A percentile compares a stretch with the other conserved stretches of the same genome.
Evolutionary conservation across 2,888 invertebrate species (phyloP).

Genomic region (Odontocerum albicorne): DNA sequence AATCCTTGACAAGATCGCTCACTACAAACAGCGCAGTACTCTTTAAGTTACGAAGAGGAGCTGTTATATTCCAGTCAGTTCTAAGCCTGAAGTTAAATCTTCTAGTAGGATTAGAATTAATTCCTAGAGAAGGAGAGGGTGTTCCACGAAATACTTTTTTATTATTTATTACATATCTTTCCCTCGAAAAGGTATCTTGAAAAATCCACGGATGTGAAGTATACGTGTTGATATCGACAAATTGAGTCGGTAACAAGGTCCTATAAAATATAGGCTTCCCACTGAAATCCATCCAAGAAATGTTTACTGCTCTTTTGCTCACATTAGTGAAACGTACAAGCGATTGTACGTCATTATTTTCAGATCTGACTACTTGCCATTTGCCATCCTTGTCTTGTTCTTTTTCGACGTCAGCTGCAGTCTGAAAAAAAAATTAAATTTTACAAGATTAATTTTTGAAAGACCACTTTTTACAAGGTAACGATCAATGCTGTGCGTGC

Average conservation of each 20-base stretch:
- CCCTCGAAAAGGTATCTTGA: slow-evolving; percentile 67
- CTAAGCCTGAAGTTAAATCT: slow-evolving; percentile 27
- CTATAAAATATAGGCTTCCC: slow-evolving; percentile 65
- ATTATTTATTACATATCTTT: slow-evolving; percentile 63
- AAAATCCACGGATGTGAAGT: slow-evolving; percentile 87
- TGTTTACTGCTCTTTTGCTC: slow-evolving; percentile 53
- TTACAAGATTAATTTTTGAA: no score
- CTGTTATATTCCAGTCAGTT: slow-evolving; percentile 54
- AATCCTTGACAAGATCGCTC: no score
- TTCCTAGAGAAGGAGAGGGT: slow-evolving; percentile 27
- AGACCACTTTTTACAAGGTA: no score
- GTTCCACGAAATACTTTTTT: slow-evolving; percentile 40
- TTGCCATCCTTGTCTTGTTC: slow-evolving; percentile 28
- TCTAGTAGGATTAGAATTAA: no score
- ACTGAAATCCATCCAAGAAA: slow-evolving; percentile 78
- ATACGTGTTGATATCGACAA: slow-evolving; percentile 72
- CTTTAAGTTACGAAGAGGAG: slow-evolving; percentile 55
- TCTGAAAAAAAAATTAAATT: no score
- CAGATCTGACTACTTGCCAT: slow-evolving; percentile 15
- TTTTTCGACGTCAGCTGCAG: slow-evolving; percentile 26
- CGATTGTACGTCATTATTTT: slow-evolving; percentile 10
- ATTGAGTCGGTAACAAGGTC: slow-evolving; percentile 57
- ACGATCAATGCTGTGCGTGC: no score
- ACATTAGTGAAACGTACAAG: slow-evolving; percentile 44
- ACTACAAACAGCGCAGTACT: slow-evolving; percentile 52